Percentiles rank a stretch among this genome's conserved stretches.
Evolutionary conservation across 2,113 vertebrate genomes (phyloP).

Genomic region (Lipotes vexillifer): DNA sequence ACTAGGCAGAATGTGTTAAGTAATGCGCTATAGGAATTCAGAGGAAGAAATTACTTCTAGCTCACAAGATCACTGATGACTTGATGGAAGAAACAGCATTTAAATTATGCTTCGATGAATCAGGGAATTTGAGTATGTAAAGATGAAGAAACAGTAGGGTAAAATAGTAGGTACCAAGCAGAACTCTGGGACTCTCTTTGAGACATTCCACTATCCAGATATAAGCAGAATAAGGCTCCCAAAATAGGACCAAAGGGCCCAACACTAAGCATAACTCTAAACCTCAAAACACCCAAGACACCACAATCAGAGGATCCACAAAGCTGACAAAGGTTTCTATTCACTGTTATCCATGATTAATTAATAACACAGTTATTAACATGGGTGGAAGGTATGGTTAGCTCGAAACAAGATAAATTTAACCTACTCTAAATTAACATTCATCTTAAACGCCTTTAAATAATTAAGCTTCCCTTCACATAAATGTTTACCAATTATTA

Average conservation of each 20-base stretch:
- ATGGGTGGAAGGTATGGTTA: background rate
- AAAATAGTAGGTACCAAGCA: background rate
- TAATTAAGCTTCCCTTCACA: background rate
- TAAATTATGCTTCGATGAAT: background rate
- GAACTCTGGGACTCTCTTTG: background rate
- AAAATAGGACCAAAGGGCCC: background rate
- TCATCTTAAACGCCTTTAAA: background rate
- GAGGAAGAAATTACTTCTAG: background rate
- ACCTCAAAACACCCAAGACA: background rate
- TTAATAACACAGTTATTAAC: background rate
- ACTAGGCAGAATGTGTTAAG: background rate
- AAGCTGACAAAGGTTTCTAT: background rate
- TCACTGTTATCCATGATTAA: background rate
- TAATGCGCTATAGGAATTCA: background rate
- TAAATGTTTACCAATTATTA: background rate
- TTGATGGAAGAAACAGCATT: background rate
- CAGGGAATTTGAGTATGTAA: background rate
- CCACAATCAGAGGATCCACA: background rate
- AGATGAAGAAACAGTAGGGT: background rate
- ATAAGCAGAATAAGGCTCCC: conserved; percentile 1
- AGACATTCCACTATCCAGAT: background rate
- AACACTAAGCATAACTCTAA: background rate
- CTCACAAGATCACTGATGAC: background rate
- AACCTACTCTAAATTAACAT: background rate
- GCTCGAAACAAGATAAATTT: conserved; percentile 20